Base-by-base conservation (phyloP, 2,888 invertebrate species). In the Trachelus tabidus region DNA sequence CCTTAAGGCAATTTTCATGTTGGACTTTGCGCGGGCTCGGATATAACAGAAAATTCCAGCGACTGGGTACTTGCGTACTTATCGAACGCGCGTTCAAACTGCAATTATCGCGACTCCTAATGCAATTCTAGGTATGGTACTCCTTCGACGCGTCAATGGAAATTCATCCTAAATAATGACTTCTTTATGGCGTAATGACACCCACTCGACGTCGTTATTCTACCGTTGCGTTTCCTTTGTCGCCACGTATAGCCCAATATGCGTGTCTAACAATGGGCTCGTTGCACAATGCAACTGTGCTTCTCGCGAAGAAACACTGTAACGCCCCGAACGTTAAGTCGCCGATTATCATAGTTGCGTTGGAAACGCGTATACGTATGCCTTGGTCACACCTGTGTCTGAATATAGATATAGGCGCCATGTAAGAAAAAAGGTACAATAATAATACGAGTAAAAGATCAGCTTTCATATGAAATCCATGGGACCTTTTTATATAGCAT, bases 181-280 rank as follows among this genome's bases (percentile, higher is more conserved):
- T 31, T 71, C 71, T 31, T 71, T 34, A 34, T 71, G 71, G 71
- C 71, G 71, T 34, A 71, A 71, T 34, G 71, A 31, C 71, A 34
- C 71, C 71, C 71, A 71, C 71, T 31, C 71, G 71, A 1, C 31
- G 34, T 31, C 71, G 15, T 15, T 34, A 71, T 34, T 33, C 34
- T 71, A 31, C 15, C 71, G 71, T 33, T 71, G 31, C 71, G 34
- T 71, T 31, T 71, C 71, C 31, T 71, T 71, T 71, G 71, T 71
- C 71, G 12, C 34, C 71, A 2, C 56, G 56, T 56, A 56, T 3
- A 23, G 56, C 56, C 56, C 56, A 56, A 56, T 71, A 12, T 15
- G 71, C 71, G 71, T 23, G 12, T 56, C 71, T 31, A 71, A 71
- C 71, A 71, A 71, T 71, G 71, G 71, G 33, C 2, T 71, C 31